phyloP scores from a whole-genome alignment of 2,113 vertebrate genomes.

The Seriola dumerili region DNA sequence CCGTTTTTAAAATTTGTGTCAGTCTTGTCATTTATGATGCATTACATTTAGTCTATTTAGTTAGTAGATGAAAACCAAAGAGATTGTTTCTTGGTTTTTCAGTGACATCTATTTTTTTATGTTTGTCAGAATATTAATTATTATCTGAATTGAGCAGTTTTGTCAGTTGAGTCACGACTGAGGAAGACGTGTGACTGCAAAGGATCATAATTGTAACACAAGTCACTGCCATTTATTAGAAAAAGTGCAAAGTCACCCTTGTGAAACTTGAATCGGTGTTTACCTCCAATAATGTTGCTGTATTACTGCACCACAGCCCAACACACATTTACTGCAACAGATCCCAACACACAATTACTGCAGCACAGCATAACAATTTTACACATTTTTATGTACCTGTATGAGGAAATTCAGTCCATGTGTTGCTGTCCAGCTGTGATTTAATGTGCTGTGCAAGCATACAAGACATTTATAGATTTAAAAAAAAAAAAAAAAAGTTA shows the following conservation, averaged over 20 bases:
- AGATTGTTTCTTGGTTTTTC: neutral
- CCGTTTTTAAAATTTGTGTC: neutral
- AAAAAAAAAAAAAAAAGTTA: neutral
- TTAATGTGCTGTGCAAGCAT: neutral
- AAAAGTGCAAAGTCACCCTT: neutral
- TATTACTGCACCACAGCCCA: neutral
- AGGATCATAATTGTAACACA: neutral
- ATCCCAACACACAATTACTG: neutral
- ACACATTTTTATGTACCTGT: neutral
- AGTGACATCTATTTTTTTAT: neutral
- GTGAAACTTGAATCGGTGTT: constrained; percentile 5
- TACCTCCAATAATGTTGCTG: neutral
- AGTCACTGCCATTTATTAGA: constrained; percentile 35
- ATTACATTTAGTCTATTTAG: neutral
- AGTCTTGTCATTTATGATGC: neutral
- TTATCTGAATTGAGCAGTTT: neutral
- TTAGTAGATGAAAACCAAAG: neutral
- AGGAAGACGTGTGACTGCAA: neutral
- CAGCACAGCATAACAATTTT: neutral
- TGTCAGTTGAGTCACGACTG: neutral
- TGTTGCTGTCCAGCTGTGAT: neutral
- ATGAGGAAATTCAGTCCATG: too few relatives aligned
- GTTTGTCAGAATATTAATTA: neutral
- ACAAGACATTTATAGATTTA: neutral
- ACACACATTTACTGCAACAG: neutral